These are phyloP conservation scores for Alloscopus bannaensis DNA, from an alignment of 2,888 invertebrate species.

Conservation along the genomic window DNA sequence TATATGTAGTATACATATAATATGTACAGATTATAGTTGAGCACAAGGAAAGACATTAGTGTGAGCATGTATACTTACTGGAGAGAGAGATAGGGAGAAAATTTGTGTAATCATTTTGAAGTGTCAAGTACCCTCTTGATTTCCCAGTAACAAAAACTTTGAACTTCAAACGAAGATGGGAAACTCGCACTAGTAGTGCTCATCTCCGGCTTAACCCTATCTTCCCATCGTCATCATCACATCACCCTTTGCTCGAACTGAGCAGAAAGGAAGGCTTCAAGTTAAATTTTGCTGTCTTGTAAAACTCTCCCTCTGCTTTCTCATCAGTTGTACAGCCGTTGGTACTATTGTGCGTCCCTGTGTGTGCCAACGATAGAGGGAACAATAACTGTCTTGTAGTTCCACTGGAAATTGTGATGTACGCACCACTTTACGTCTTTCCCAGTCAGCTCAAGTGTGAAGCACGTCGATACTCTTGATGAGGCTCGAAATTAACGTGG, in stretches of 20 bases:
- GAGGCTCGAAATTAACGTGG: constrained; percentile 17
- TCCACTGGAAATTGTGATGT: constrained; percentile 46
- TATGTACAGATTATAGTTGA: too few relatives aligned
- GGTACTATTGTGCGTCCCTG: too few relatives aligned
- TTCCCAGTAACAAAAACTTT: constrained; percentile 38
- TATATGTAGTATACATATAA: too few relatives aligned
- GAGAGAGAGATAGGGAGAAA: constrained; percentile 27
- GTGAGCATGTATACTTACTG: too few relatives aligned
- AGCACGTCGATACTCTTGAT: constrained; percentile 46
- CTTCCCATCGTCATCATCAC: neutral
- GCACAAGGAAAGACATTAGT: constrained; percentile 43
- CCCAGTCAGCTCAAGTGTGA: constrained; percentile 45
- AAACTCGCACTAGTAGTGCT: too few relatives aligned
- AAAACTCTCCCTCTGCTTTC: too few relatives aligned
- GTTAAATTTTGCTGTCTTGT: too few relatives aligned
- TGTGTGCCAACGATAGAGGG: neutral
- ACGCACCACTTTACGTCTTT: constrained; percentile 34
- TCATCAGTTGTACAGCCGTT: too few relatives aligned
- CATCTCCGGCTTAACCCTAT: neutral
- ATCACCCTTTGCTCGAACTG: neutral
- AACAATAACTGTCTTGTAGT: constrained; percentile 51
- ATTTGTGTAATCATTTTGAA: constrained; percentile 56
- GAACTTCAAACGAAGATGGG: too few relatives aligned
- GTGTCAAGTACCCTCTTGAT: constrained; percentile 57
- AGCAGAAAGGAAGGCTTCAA: too few relatives aligned